A percentile compares a stretch with the other conserved stretches of the same genome.
Evolutionary conservation across 2,113 vertebrate species (phyloP).

Genomic region (Strigops habroptila): DNA sequence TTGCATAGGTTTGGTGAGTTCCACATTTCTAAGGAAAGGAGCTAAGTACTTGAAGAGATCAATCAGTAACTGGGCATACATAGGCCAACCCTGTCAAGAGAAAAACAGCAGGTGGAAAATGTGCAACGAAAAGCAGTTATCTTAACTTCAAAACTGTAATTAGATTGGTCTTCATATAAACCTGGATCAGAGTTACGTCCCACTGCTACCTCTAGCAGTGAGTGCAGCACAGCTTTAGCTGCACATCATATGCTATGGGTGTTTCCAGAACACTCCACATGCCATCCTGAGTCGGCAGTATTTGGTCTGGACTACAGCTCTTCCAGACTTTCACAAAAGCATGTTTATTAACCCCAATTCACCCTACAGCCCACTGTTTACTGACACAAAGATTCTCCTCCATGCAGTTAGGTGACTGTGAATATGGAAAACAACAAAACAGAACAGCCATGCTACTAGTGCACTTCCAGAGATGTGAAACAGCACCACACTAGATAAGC

Average conservation of each 20-base stretch:
- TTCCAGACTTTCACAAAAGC: not conserved
- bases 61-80: conserved; percentile 97
- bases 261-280: not conserved
- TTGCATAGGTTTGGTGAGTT: conserved; percentile 99
- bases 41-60: conserved; percentile 98
- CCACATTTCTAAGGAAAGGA: conserved; percentile 97
- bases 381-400: not conserved
- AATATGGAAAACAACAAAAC: conserved; percentile 25
- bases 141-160: not conserved
- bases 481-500: conserved; percentile 21
- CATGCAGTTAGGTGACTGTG: conserved; percentile 36
- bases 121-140: not conserved
- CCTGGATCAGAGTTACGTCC: not conserved
- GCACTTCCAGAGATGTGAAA: conserved; percentile 1
- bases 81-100: conserved; percentile 91
- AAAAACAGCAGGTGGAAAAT: not conserved
- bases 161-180: not conserved
- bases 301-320: not conserved
- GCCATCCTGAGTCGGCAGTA: not conserved
- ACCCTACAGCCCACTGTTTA: not conserved
- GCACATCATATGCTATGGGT: accelerated
- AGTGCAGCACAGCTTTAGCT: not conserved
- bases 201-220: not conserved
- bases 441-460: conserved; percentile 33
- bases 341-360: not conserved